These are phyloP conservation scores for Perccottus glenii DNA, from an alignment of 2,113 vertebrate genomes.

Conservation along the genomic window DNA sequence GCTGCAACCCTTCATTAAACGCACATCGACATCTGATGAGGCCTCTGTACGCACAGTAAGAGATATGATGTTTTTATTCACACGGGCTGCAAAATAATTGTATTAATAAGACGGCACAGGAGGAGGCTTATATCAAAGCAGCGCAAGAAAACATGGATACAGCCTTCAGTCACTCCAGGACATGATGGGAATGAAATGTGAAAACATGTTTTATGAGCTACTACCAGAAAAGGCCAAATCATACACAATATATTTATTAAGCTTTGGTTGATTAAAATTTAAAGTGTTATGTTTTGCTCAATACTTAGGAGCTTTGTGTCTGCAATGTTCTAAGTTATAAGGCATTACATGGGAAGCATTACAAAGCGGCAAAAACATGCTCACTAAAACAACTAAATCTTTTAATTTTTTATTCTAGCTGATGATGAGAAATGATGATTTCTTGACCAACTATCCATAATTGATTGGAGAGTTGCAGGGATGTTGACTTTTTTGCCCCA, in stretches of 20 bases:
- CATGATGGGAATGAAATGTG: constrained; percentile 9
- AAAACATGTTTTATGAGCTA: neutral
- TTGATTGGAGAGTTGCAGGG: too few relatives aligned
- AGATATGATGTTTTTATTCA: constrained; percentile 24
- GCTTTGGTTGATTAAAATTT: neutral
- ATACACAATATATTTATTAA: neutral
- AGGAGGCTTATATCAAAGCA: constrained; percentile 29
- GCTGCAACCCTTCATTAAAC: constrained; percentile 47
- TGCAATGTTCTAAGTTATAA: neutral
- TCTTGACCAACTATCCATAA: too few relatives aligned
- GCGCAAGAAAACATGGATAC: neutral
- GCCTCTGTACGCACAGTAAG: constrained; percentile 2
- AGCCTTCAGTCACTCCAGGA: neutral
- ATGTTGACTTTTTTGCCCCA: too few relatives aligned
- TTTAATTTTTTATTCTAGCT: too few relatives aligned
- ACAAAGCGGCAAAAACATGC: too few relatives aligned
- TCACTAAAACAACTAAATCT: too few relatives aligned
- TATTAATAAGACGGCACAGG: constrained; percentile 33
- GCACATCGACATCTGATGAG: constrained; percentile 25
- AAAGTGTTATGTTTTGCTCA: neutral
- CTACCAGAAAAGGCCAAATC: neutral
- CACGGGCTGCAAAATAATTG: constrained; percentile 37
- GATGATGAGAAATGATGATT: too few relatives aligned
- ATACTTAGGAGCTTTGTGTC: too few relatives aligned
- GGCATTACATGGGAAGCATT: neutral